Conservation (phyloP, 2,888 invertebrate species). For the Endomychus coccineus region DNA sequence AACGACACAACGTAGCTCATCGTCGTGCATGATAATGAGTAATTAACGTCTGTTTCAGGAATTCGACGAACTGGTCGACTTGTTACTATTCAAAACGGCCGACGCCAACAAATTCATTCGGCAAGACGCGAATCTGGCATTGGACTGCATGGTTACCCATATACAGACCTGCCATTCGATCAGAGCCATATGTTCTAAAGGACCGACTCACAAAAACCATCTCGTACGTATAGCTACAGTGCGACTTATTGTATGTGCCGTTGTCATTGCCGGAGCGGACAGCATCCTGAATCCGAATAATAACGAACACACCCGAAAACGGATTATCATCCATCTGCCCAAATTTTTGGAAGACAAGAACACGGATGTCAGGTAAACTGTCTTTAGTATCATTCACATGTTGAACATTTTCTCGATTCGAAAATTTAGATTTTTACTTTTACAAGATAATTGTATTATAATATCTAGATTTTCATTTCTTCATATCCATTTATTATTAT, state of each 20-base stretch:
- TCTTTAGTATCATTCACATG: too few species aligned
- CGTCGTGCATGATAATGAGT: too few species aligned
- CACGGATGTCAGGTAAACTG: conserved; percentile 46
- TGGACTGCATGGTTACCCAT: conserved; percentile 61
- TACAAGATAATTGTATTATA: too few species aligned
- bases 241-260: conserved; percentile 55
- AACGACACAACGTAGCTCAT: neutral
- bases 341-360: conserved; percentile 50
- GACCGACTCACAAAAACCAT: conserved; percentile 55
- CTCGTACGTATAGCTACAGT: conserved; percentile 61
- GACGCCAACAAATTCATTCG: conserved; percentile 68
- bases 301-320: conserved; percentile 47
- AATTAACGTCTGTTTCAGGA: conserved; percentile 49
- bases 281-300: conserved; percentile 49
- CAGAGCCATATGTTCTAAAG: conserved; percentile 46
- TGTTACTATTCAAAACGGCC: conserved; percentile 60
- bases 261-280: conserved; percentile 57
- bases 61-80: conserved; percentile 60
- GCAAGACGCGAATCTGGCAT: conserved; percentile 64
- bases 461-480: too few species aligned
- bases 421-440: too few species aligned
- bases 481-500: too few species aligned
- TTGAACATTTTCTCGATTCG: too few species aligned
- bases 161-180: conserved; percentile 53
- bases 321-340: conserved; percentile 46